Base-by-base conservation (phyloP, 2,797 vertebrate species). In the Tympanoctomys barrerae region DNA sequence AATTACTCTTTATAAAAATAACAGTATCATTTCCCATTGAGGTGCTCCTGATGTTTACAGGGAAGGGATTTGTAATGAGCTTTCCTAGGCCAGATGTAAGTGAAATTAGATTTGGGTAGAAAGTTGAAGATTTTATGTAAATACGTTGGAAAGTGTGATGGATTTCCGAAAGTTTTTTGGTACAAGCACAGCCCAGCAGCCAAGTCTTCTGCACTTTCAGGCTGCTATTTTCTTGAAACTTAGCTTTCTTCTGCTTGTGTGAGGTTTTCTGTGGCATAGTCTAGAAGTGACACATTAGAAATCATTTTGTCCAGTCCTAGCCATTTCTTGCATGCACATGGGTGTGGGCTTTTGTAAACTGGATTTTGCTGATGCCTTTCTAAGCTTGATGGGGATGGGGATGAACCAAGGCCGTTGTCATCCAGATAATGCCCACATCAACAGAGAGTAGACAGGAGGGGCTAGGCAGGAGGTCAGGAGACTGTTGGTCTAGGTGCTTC, bases 1-100 rank as follows among this genome's bases (percentile, higher is more conserved):
- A 98, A 98, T 98, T 98, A 98, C 98, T 98, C 97, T 98, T 98
- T 57, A 98, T 98, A 98, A 97, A 98, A 95, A 95, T 87, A 91
- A 96, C 80, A 97, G 97, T 97, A 95, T 94, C 62, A 1, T 97
- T 97, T 98, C 98, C 96, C 97, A 1, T 87, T 22, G 97, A 2
- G 21, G 94, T 98, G 95, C 96, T 97, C 92, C 96, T 87, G 16
- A 6, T 82, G 64, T 97, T 97, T 97, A 89, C 94, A 87, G 94
- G 82, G 46, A 86, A 96, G 86, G 92, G 85, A 85, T 98, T 91
- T 97, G 92, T 87, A 94, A 91, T 96, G 97, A 96, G 91, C 36
- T 91, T 90, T 97, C 97, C 86, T 89, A 92, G 96, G 91, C 97
- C 95, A 89, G 83, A 46, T 54, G 31, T 59, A 83, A 3, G 33